phyloP scores from a whole-genome alignment of 2,113 vertebrate species.

The Eleginops maclovinus region DNA sequence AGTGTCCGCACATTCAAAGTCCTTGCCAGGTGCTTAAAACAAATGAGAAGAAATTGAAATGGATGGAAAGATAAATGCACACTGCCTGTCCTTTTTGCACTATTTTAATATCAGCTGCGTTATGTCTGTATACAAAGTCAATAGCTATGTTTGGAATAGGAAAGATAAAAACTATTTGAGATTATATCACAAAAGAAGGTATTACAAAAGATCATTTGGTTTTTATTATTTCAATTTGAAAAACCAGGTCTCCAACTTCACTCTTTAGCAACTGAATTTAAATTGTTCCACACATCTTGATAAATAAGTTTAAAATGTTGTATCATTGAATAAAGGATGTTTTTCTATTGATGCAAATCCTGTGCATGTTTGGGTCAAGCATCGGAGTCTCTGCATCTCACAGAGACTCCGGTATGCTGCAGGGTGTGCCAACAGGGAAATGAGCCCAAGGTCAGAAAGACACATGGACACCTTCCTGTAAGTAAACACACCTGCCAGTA shows the following conservation, averaged over 20 bases:
- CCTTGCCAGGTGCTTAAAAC: conserved; percentile 59
- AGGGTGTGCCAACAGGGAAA: conserved; percentile 57
- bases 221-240: not conserved
- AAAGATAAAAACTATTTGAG: not conserved
- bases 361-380: conserved; percentile 49
- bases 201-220: not conserved
- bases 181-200: not conserved
- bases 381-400: conserved; percentile 61
- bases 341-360: conserved; percentile 7
- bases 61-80: conserved; percentile 10
- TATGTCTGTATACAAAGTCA: conserved; percentile 2
- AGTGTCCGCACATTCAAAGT: conserved; percentile 60
- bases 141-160: not conserved
- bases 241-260: not conserved
- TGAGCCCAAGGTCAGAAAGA: conserved; percentile 64
- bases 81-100: not conserved
- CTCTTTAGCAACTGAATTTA: not conserved
- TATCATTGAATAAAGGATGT: not conserved
- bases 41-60: conserved; percentile 31
- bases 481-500: conserved; percentile 57
- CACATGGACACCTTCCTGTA: conserved; percentile 61
- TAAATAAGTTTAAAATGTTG: not conserved
- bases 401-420: conserved; percentile 51
- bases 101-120: not conserved
- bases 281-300: not conserved